Percentiles rank a stretch among this genome's conserved stretches.
phyloP scores from a whole-genome alignment of 2,113 vertebrate genomes.

The Silurus meridionalis region DNA sequence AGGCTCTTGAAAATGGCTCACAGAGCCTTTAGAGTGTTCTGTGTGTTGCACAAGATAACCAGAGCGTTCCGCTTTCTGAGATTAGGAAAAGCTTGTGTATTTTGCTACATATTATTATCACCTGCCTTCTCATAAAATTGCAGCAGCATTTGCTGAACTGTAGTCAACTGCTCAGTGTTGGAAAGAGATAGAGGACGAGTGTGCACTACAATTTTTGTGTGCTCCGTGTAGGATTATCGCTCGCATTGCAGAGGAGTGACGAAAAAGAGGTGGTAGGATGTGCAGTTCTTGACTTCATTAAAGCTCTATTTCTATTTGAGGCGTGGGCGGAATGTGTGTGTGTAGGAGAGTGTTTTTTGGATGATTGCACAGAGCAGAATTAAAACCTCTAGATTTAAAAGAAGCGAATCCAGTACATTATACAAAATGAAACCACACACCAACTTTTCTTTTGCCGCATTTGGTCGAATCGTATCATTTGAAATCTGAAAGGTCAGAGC shows the following conservation, averaged over 20 bases:
- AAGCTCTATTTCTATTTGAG: slow-evolving; percentile 57
- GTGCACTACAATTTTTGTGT: background rate
- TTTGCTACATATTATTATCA: background rate
- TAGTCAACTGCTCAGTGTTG: background rate
- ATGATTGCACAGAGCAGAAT: background rate
- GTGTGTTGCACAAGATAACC: slow-evolving; percentile 15
- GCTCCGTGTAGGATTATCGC: background rate
- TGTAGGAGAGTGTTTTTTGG: background rate
- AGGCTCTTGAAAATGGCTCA: background rate
- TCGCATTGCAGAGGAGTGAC: slow-evolving; percentile 23
- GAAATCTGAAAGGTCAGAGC: background rate
- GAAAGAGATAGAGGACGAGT: background rate
- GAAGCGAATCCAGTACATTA: background rate
- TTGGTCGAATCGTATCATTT: background rate
- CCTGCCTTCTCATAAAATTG: background rate
- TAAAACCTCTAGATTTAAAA: background rate
- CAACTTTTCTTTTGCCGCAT: background rate
- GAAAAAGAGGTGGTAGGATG: slow-evolving; percentile 46
- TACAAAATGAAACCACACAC: background rate
- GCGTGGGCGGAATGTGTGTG: slow-evolving; percentile 14
- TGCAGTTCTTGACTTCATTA: slow-evolving; percentile 42
- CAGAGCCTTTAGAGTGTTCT: background rate
- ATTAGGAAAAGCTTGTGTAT: background rate
- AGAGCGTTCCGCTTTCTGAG: slow-evolving; percentile 17
- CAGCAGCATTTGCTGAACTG: background rate